phyloP scores from a whole-genome alignment of 2,113 vertebrate genomes.

The Nothocercus nigrocapillus region DNA sequence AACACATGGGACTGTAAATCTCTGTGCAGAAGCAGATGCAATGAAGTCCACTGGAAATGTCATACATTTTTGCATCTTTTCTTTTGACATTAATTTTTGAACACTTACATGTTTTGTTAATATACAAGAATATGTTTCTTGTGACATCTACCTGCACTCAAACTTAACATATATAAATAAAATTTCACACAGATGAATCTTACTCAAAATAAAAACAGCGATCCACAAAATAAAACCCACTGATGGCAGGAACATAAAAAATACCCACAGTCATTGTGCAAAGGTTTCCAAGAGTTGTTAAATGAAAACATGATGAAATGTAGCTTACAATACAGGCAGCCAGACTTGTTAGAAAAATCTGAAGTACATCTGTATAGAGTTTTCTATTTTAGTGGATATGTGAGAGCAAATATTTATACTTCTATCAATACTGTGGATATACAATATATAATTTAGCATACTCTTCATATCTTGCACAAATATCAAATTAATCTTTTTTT shows the following conservation, averaged over 20 bases:
- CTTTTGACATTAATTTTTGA: neutral
- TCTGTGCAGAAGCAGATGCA: neutral
- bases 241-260: neutral
- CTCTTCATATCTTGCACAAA: neutral
- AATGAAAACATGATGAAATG: neutral
- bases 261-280: neutral
- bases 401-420: neutral
- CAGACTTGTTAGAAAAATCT: neutral
- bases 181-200: conserved; percentile 44
- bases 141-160: conserved; percentile 9
- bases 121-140: conserved; percentile 27
- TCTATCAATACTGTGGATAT: neutral
- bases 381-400: neutral
- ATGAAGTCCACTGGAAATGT: neutral
- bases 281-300: neutral
- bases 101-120: conserved; percentile 16
- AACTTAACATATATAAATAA: conserved; percentile 54
- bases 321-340: neutral
- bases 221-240: neutral
- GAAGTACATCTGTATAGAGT: neutral
- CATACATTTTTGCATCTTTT: neutral
- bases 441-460: neutral
- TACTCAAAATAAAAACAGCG: neutral
- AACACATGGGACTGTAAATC: neutral
- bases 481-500: neutral